Percentiles rank a stretch among this genome's conserved stretches.
Conservation (phyloP, 2,888 invertebrate genomes). For the Scaptomyza flava region DNA sequence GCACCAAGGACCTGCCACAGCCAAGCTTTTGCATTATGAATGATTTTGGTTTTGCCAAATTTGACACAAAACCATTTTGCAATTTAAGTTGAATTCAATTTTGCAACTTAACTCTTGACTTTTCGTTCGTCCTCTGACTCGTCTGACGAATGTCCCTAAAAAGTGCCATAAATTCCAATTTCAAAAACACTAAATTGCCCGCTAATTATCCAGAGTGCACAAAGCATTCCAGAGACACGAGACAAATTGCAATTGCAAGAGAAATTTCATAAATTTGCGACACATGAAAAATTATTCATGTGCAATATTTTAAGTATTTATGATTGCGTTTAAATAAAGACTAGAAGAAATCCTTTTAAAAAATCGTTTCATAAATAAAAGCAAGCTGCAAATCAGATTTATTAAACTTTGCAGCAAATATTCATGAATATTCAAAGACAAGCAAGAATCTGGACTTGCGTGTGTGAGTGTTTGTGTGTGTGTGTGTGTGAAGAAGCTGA, state of each 20-base stretch:
- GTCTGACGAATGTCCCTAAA: conserved; percentile 61
- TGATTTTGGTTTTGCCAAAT: conserved; percentile 65
- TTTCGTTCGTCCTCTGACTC: background rate
- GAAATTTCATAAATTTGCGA: background rate
- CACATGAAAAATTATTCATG: conserved; percentile 69
- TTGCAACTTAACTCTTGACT: conserved; percentile 13
- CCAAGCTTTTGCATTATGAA: conserved; percentile 71
- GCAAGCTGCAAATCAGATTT: background rate
- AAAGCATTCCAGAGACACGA: conserved; percentile 16
- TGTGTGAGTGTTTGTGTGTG: no score
- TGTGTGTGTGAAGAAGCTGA: no score
- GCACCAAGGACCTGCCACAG: conserved; percentile 45
- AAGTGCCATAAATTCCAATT: conserved; percentile 59
- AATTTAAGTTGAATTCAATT: conserved; percentile 71
- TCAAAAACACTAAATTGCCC: conserved; percentile 47
- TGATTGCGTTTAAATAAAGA: conserved; percentile 12
- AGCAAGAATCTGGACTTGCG: no score
- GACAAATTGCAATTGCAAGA: background rate
- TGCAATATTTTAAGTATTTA: conserved; percentile 31
- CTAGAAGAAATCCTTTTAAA: background rate
- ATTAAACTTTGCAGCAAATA: background rate
- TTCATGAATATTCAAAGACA: conserved; percentile 41
- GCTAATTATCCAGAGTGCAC: conserved; percentile 72
- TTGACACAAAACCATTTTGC: conserved; percentile 64
- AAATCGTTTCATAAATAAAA: no score